These are phyloP conservation scores for Ctenodactylus gundi DNA, from an alignment of 2,113 vertebrate genomes.

Conservation along the genomic window DNA sequence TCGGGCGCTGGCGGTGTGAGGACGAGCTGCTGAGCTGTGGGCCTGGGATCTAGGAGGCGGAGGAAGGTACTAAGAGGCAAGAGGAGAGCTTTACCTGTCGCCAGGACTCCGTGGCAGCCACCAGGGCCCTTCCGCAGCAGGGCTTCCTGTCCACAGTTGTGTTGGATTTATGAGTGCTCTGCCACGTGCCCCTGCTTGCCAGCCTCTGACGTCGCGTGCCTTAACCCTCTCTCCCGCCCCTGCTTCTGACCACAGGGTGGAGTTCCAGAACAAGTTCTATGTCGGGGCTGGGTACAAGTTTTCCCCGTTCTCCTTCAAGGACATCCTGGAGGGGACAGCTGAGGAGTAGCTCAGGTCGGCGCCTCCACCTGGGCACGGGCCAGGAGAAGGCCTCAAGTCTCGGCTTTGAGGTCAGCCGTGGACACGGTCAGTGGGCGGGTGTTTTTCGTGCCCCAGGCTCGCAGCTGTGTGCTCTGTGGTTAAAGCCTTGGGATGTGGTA, in stretches of 20 bases:
- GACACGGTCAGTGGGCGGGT: rapidly evolving
- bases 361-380: neutral
- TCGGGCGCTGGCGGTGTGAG: rapidly evolving
- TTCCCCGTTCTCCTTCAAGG: slow-evolving; percentile 86
- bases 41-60: neutral
- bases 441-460: neutral
- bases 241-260: slow-evolving; percentile 82
- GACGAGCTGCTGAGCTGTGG: neutral
- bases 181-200: neutral
- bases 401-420: neutral
- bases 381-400: neutral
- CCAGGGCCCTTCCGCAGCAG: no score
- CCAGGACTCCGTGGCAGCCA: neutral
- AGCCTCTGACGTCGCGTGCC: neutral
- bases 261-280: slow-evolving; percentile 92
- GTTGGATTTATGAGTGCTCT: neutral
- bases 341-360: slow-evolving; percentile 78
- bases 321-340: slow-evolving; percentile 77
- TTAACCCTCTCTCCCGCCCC: neutral
- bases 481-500: neutral
- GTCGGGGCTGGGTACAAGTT: slow-evolving; percentile 85
- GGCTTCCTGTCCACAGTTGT: neutral
- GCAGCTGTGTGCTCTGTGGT: neutral
- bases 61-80: neutral
- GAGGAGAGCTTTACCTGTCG: neutral